Conservation (phyloP, 2,113 vertebrate species). For the Rhadina sibilatrix region DNA sequence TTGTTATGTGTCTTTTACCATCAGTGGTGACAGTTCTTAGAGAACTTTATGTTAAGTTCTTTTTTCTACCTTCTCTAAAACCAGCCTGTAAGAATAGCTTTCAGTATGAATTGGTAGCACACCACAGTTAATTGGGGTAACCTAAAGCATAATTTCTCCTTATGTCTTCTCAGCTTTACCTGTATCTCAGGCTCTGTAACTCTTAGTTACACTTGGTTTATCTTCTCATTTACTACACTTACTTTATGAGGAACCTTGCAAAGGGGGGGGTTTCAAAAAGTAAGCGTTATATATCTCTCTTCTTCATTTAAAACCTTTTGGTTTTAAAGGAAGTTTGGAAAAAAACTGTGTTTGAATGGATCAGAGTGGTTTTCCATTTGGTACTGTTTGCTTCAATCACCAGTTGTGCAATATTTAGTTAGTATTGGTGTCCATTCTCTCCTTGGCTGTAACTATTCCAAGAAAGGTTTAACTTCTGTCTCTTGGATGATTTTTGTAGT, state of each 20-base stretch:
- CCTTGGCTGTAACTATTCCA: neutral
- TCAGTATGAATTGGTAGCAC: neutral
- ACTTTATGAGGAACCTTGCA: neutral
- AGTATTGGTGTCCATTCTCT: neutral
- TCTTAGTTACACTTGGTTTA: neutral
- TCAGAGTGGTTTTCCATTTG: neutral
- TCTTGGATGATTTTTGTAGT: constrained; percentile 42
- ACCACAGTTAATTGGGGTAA: neutral
- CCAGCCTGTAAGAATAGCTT: neutral
- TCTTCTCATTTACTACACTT: neutral
- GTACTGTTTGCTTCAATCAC: neutral
- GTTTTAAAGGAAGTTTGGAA: neutral
- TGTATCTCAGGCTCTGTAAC: fast-evolving
- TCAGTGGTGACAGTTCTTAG: neutral
- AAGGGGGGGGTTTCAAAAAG: neutral
- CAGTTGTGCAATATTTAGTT: neutral
- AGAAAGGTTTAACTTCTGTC: constrained; percentile 21
- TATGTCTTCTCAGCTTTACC: neutral
- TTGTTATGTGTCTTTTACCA: neutral
- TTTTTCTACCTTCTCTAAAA: neutral
- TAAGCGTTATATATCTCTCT: neutral
- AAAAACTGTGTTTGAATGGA: neutral
- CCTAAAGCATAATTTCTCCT: neutral
- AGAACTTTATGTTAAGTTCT: neutral
- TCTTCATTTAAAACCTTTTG: neutral